Percentiles rank a stretch among this genome's conserved stretches.
Conservation (phyloP, 2,113 vertebrate genomes). For the Colistium nudipinnis region DNA sequence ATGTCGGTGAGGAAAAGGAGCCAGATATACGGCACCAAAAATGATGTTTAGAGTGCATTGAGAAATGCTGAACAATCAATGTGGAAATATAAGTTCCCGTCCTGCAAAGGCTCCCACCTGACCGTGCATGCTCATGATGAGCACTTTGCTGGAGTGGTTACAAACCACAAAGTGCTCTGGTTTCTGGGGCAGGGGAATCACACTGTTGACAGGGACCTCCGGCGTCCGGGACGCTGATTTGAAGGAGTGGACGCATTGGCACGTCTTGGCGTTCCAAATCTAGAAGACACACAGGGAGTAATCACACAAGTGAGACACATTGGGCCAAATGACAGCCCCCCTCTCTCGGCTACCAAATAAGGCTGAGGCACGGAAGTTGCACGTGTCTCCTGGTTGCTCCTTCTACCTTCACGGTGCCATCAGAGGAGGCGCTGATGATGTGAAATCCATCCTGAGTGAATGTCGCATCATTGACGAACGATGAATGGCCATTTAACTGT, state of each 20-base stretch:
- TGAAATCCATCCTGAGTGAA: constrained; percentile 94
- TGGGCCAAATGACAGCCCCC: neutral
- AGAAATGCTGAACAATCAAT: too few relatives aligned
- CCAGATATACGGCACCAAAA: too few relatives aligned
- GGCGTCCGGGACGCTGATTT: constrained; percentile 88
- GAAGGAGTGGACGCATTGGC: constrained; percentile 92
- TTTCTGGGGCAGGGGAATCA: constrained; percentile 92
- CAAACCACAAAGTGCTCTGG: constrained; percentile 96
- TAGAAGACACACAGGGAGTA: constrained; percentile 55
- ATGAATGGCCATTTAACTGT: constrained; percentile 93
- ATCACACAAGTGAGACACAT: neutral
- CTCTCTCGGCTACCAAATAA: too few relatives aligned
- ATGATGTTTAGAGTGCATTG: too few relatives aligned
- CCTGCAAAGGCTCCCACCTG: constrained; percentile 89
- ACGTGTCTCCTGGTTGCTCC: neutral
- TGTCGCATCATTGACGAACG: constrained; percentile 94
- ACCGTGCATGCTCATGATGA: constrained; percentile 95
- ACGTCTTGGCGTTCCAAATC: constrained; percentile 96
- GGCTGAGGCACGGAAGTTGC: too few relatives aligned
- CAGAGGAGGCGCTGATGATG: constrained; percentile 94
- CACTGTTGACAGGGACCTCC: constrained; percentile 94
- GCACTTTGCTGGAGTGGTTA: constrained; percentile 92
- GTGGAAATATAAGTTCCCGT: too few relatives aligned
- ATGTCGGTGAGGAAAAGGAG: too few relatives aligned
- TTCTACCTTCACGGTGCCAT: constrained; percentile 95